Evolutionary conservation across 2,888 invertebrate species (phyloP).

Genomic region (Drosophila mulleri): DNA sequence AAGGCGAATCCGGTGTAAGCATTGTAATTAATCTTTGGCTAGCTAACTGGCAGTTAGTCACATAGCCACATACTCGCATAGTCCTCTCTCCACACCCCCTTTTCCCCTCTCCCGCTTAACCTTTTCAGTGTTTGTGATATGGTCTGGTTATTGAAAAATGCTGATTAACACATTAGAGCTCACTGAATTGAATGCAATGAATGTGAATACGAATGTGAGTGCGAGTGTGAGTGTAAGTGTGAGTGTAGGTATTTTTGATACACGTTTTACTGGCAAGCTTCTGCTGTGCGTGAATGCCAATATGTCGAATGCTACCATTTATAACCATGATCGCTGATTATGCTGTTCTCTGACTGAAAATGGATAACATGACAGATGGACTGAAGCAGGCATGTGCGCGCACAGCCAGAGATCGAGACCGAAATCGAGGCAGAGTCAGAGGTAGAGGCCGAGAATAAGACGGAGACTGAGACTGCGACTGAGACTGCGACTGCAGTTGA

Average conservation of each 20-base stretch:
- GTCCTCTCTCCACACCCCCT: neutral
- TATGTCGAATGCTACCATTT: conserved; percentile 84
- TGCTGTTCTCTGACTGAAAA: conserved; percentile 80
- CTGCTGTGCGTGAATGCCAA: conserved; percentile 79
- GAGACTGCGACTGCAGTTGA: conserved; percentile 4
- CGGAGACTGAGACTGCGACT: conserved; percentile 1
- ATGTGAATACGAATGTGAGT: conserved; percentile 22
- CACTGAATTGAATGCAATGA: conserved; percentile 58
- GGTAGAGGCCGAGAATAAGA: conserved; percentile 32
- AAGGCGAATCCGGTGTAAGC: conserved; percentile 49
- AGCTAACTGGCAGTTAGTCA: neutral
- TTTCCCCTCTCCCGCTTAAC: neutral
- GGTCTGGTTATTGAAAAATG: conserved; percentile 71
- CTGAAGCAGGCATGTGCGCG: conserved; percentile 70
- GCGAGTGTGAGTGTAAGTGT: conserved; percentile 10
- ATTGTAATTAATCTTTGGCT: conserved; percentile 63
- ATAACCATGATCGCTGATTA: conserved; percentile 83
- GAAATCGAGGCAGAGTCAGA: conserved; percentile 32
- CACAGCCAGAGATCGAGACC: conserved; percentile 72
- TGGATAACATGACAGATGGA: conserved; percentile 84
- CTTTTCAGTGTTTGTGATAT: conserved; percentile 33
- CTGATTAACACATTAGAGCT: conserved; percentile 79
- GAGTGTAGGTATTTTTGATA: conserved; percentile 29
- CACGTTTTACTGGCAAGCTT: conserved; percentile 47
- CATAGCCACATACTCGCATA: neutral